Evolutionary conservation across 2,113 vertebrate genomes (phyloP).

Genomic region (Saccopteryx bilineata): DNA sequence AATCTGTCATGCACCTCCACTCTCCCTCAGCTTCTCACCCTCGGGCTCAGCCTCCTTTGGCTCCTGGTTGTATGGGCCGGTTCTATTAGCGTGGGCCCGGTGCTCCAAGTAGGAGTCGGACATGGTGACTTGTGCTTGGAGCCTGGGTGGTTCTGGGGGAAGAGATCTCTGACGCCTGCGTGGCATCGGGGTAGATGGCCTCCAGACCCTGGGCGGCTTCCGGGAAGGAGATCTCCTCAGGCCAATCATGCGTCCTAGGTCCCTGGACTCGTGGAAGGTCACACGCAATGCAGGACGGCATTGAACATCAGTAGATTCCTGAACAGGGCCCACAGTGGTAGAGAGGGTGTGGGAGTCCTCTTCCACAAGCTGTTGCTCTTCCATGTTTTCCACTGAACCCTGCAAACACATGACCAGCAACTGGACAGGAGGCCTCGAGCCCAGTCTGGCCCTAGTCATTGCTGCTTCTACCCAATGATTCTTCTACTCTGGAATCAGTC

Average conservation of each 20-base stretch:
- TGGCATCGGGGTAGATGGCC: too few species aligned
- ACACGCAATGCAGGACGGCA: background rate
- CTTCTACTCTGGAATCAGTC: background rate
- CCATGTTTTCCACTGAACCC: background rate
- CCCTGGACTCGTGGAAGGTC: background rate
- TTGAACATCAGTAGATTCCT: too few species aligned
- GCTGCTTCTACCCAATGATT: too few species aligned
- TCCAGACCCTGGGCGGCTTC: background rate
- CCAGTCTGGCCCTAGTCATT: background rate
- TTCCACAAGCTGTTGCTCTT: accelerated
- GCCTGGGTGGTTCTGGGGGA: background rate
- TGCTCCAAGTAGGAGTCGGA: background rate
- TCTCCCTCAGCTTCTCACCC: background rate
- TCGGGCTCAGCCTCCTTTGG: background rate
- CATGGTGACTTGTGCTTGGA: background rate
- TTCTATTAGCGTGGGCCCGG: background rate
- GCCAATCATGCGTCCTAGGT: background rate
- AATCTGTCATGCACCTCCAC: background rate
- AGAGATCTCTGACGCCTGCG: background rate
- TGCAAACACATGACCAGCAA: background rate
- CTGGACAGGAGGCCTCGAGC: background rate
- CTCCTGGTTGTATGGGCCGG: background rate
- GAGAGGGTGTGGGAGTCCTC: background rate
- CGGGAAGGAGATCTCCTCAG: background rate
- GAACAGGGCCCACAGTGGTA: background rate